Base-by-base conservation (phyloP, 1,140 invertebrate species). In the Musca domestica region DNA sequence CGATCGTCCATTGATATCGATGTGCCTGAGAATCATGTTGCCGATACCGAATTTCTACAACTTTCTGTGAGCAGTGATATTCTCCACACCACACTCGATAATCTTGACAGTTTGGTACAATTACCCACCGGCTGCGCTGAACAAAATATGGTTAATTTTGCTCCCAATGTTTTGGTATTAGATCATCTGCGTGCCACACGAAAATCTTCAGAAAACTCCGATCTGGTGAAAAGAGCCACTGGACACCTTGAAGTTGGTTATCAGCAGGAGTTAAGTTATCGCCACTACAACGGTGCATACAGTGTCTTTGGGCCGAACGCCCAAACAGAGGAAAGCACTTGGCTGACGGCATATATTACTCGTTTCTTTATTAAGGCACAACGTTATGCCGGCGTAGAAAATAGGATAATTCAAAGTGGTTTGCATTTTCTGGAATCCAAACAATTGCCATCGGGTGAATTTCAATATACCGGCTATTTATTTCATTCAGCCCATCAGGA, bases 261-360 rank as follows among this genome's bases (percentile, higher is more conserved):
- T 78, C 96, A 99, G 80, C 87, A 95, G 69, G 91, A 99, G 78
- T 84, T 99, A 73, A 95, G 91, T 0, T 99, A 95, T 77, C 90
- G 89, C 69, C 90, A 92, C 67, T 75, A 83, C 2, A 96, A 99
- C 81, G 95, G 95, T 3, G 98, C 96, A 0, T 99, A 98, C 81
- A 95, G 95, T 77, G 92, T 94, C 84, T 98, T 96, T 80, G 49
- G 49, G 10, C 9, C n/a, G 20, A 10, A 52, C 4, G 19, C 27
- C 5, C 49, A 10, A 4, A 20, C 17, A 20, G 19, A 15, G 12
- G 47, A 15, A 48, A 52, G 19, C 19, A 52, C 49, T 7, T 52
- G 95, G 95, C 85, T 98, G 69, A 98, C 96, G 9, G 93, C 95
- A 1, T 95, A 95, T 78, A 93, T 96, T 0, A 87, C 90, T 0